Evolutionary conservation across 2,888 invertebrate species (phyloP).

Genomic region (Conchocele bisecta): DNA sequence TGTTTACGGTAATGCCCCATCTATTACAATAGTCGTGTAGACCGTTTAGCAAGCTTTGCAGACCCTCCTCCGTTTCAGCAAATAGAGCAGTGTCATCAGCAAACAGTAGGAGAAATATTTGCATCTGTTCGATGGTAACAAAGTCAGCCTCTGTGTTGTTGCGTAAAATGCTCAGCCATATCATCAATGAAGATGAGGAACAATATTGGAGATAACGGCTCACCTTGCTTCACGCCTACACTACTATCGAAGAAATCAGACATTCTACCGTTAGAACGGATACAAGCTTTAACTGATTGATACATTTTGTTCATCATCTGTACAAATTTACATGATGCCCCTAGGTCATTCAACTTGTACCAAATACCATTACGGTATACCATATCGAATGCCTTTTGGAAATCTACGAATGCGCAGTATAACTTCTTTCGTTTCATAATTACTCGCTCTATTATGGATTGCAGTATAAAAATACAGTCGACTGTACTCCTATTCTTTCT

Average conservation of each 20-base stretch:
- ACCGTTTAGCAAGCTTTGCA: slow-evolving; percentile 5
- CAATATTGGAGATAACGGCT: slow-evolving; percentile 18
- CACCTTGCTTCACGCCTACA: slow-evolving; percentile 32
- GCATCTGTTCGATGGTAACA: slow-evolving; percentile 1
- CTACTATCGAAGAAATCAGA: slow-evolving; percentile 19
- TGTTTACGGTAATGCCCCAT: slow-evolving; percentile 12
- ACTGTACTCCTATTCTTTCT: slow-evolving; percentile 14
- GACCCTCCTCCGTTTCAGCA: background rate
- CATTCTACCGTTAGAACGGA: slow-evolving; percentile 1
- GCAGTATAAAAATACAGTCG: slow-evolving; percentile 22
- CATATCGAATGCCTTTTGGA: slow-evolving; percentile 22
- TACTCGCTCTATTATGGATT: background rate
- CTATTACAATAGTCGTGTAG: slow-evolving; percentile 5
- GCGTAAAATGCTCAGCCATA: background rate
- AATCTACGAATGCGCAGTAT: slow-evolving; percentile 29
- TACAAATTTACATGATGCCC: slow-evolving; percentile 24
- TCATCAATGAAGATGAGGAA: slow-evolving; percentile 27
- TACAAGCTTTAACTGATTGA: slow-evolving; percentile 7
- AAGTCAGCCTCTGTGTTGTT: no score
- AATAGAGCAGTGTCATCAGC: slow-evolving; percentile 21
- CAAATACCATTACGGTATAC: slow-evolving; percentile 6
- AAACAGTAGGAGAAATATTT: slow-evolving; percentile 16
- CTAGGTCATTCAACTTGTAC: slow-evolving; percentile 6
- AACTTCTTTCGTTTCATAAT: slow-evolving; percentile 4
- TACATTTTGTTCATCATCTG: slow-evolving; percentile 24